Base-by-base conservation (phyloP, 2,888 invertebrate species). In the Bruchidius siliquastri region DNA sequence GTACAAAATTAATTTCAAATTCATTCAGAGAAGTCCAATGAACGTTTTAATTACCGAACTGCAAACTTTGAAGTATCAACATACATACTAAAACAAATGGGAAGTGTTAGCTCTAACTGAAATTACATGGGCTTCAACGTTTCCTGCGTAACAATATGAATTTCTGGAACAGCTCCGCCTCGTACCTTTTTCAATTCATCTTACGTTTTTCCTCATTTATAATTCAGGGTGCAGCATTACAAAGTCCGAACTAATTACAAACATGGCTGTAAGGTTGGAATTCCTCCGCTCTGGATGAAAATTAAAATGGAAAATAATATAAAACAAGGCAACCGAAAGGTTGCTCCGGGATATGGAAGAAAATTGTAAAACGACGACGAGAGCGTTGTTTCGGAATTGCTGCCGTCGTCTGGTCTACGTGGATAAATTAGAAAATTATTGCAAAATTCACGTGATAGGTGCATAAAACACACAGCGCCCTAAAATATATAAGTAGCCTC, bases 301-400 rank as follows among this genome's bases (percentile, higher is more conserved):
- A 79, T 79, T 76, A 76, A 79, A 79, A 79, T 76, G 77, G 78
- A 76, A 78, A 79, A 79, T 79, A 77, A 78, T 76, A 78, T 77
- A 77, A 78, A 80, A 79, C 49, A 49, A 49, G 49, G 49, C 49
- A 49, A 49, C 49, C 6, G 49, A 49, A 49, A 49, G 49, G 49
- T 49, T 49, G 49, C 49, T 49, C 49, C 13, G 49, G 49, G 49
- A 49, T 49, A 49, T 49, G 77, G 77, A 78, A 77, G 76, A 76
- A 75, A 75, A 74, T 77, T 76, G 75, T 74, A 74, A 75, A 77
- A 77, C 76, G 76, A 80, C 49, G 49, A 49, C 49, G 80, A 80
- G 81, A 75, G 75, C 72, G 71, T 73, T 78, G 73, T 76, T 74
- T 77, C 78, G 77, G 78, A 78, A 78, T 77, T 72, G 74, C 49